Evolutionary conservation across 2,888 invertebrate genomes (phyloP).

Genomic region (Nomada ruficornis): DNA sequence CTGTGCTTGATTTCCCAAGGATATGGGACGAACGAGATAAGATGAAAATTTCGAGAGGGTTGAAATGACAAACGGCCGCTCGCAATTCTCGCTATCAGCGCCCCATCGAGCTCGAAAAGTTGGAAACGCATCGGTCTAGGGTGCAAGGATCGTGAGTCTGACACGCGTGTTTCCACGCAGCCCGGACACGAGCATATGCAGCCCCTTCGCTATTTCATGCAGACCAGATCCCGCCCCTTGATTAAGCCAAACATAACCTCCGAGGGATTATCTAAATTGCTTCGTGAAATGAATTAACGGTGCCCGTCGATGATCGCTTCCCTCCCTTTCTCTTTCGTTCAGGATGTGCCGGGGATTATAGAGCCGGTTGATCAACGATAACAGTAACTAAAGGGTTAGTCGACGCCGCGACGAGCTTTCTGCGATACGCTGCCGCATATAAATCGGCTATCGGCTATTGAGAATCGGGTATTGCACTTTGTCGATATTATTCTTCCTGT

Average conservation of each 20-base stretch:
- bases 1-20: slow-evolving; percentile 79
- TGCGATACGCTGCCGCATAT: slow-evolving; percentile 20
- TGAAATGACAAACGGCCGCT: slow-evolving; percentile 34
- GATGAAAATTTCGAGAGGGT: slow-evolving; percentile 64
- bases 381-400: slow-evolving; percentile 63
- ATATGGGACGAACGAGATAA: slow-evolving; percentile 70
- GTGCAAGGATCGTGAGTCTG: slow-evolving; percentile 31
- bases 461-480: slow-evolving; percentile 16
- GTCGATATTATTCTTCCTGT: slow-evolving; percentile 32
- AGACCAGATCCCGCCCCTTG: slow-evolving; percentile 76
- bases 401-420: slow-evolving; percentile 31
- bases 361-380: slow-evolving; percentile 63
- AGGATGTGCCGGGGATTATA: slow-evolving; percentile 51
- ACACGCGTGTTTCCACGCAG: slow-evolving; percentile 59
- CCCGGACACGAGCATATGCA: slow-evolving; percentile 75
- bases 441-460: slow-evolving; percentile 29
- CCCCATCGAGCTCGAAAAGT: slow-evolving; percentile 51
- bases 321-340: slow-evolving; percentile 54
- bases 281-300: slow-evolving; percentile 82
- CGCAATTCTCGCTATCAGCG: slow-evolving; percentile 36
- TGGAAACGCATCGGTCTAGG: slow-evolving; percentile 52
- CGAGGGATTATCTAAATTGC: slow-evolving; percentile 82
- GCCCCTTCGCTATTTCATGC: slow-evolving; percentile 73
- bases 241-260: slow-evolving; percentile 80
- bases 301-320: slow-evolving; percentile 73